phyloP scores from a whole-genome alignment of 2,113 vertebrate species.

The Rissa tridactyla region DNA sequence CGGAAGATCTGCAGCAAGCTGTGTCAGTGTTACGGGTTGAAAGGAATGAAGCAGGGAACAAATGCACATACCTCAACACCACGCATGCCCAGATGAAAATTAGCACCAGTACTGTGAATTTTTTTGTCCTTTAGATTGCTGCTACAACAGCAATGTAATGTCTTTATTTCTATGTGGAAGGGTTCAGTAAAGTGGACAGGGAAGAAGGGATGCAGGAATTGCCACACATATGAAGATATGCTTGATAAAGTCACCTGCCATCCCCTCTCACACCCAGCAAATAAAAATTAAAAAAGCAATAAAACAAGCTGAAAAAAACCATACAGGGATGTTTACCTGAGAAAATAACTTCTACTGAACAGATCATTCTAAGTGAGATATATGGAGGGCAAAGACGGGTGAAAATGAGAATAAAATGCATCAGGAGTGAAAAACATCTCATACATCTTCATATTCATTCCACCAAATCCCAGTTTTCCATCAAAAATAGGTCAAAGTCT shows the following conservation, averaged over 20 bases:
- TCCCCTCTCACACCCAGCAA: not conserved
- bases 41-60: not conserved
- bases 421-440: not conserved
- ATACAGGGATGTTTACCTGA: not conserved
- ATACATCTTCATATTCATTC: not conserved
- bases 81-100: not conserved
- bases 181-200: not conserved
- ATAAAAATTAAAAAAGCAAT: not conserved
- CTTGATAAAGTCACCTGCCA: not conserved
- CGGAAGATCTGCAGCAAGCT: not conserved
- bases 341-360: not conserved
- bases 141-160: not conserved
- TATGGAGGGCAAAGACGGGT: not conserved
- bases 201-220: not conserved
- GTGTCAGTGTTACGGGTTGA: not conserved
- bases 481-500: not conserved
- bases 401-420: not conserved
- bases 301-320: not conserved
- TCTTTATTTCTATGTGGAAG: not conserved
- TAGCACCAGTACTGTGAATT: not conserved
- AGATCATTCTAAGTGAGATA: not conserved
- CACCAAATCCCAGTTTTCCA: not conserved
- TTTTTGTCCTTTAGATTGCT: not conserved
- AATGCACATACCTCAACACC: not conserved
- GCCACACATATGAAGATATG: not conserved